These are phyloP conservation scores for Drosophila navojoa DNA, from an alignment of 1,140 invertebrate species.

Conservation along the genomic window DNA sequence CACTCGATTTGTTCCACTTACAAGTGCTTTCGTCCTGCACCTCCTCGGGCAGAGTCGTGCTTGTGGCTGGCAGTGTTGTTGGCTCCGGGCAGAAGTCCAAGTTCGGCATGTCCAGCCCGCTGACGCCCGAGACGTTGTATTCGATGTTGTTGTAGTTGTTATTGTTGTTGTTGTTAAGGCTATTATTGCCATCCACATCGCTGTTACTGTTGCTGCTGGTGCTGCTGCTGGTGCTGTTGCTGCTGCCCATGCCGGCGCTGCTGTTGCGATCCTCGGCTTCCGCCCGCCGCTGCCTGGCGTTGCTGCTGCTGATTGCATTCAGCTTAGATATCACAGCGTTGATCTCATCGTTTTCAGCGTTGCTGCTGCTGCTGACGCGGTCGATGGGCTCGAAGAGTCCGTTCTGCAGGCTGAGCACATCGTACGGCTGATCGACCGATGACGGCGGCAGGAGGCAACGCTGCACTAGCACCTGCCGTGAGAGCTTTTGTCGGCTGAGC, in stretches of 20 bases:
- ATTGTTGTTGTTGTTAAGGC: background rate
- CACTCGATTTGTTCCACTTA: slow-evolving; percentile 18
- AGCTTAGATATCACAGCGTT: background rate
- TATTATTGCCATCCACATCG: no score
- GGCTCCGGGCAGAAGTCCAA: slow-evolving; percentile 40
- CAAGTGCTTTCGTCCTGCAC: slow-evolving; percentile 71
- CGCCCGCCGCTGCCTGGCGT: background rate
- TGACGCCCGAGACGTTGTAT: background rate
- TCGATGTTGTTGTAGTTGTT: background rate
- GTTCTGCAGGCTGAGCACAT: slow-evolving; percentile 59
- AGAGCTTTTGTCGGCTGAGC: slow-evolving; percentile 73
- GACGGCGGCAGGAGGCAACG: slow-evolving; percentile 63
- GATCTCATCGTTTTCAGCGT: background rate
- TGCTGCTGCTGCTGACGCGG: slow-evolving; percentile 12
- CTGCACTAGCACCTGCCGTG: slow-evolving; percentile 72
- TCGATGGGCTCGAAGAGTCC: slow-evolving; percentile 67
- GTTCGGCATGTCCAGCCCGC: slow-evolving; percentile 45
- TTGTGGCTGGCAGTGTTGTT: background rate
- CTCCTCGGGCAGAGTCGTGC: slow-evolving; percentile 43
- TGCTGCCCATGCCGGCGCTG: background rate
- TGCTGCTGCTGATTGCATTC: background rate
- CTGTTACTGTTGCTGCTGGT: background rate
- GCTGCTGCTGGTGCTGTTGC: background rate
- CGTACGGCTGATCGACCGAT: slow-evolving; percentile 53
- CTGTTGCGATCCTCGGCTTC: background rate